phyloP scores from a whole-genome alignment of 2,113 vertebrate species.

The Poeciliopsis turrubarensis region DNA sequence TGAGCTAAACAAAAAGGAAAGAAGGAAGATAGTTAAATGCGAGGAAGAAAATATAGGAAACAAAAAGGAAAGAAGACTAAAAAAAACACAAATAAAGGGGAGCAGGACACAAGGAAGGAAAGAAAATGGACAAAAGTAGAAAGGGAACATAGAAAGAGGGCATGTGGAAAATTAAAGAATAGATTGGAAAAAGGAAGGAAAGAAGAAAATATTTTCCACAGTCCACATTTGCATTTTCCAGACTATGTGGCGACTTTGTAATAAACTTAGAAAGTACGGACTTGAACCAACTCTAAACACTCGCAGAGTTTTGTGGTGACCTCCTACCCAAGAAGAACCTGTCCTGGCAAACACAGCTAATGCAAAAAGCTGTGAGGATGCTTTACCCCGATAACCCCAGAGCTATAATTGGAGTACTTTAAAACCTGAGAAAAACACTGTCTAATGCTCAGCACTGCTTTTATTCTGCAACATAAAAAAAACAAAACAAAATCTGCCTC shows the following conservation, averaged over 20 bases:
- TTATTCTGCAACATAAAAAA: conserved; percentile 27
- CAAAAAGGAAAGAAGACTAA: too few species aligned
- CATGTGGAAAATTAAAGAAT: too few species aligned
- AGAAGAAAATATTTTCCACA: too few species aligned
- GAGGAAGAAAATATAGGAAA: too few species aligned
- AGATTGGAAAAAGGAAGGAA: too few species aligned
- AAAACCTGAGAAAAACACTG: conserved; percentile 8
- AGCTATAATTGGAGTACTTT: conserved; percentile 21
- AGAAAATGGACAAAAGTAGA: too few species aligned
- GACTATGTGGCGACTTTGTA: too few species aligned
- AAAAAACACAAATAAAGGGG: too few species aligned
- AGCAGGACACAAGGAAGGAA: too few species aligned
- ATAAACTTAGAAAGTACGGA: background rate
- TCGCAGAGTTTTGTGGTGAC: conserved; percentile 36
- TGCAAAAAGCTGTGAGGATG: conserved; percentile 20
- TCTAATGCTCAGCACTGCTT: conserved; percentile 21
- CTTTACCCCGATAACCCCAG: conserved; percentile 7
- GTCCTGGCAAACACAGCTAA: conserved; percentile 1
- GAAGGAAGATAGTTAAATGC: background rate
- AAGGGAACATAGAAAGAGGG: too few species aligned
- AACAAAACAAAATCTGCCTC: background rate
- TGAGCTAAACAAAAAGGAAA: background rate
- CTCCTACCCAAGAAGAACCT: background rate
- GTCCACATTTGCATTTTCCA: too few species aligned
- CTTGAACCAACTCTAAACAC: conserved; percentile 40